Conservation (phyloP, 1,140 invertebrate genomes). For the Papilio aristodemus region DNA sequence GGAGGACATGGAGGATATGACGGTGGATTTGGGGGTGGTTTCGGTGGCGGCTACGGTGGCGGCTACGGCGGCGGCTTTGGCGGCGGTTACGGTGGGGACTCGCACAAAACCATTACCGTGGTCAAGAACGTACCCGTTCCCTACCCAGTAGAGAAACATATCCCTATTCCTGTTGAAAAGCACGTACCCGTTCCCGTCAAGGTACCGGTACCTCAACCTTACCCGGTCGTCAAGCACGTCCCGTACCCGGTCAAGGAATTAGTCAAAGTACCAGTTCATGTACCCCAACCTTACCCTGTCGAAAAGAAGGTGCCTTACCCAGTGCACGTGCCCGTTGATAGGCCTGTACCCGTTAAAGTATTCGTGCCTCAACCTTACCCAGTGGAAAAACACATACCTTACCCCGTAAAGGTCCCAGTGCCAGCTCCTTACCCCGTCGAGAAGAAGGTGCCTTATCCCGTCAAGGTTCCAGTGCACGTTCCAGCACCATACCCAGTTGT, state of each 20-base stretch:
- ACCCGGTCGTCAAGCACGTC: constrained; percentile 85
- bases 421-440: constrained; percentile 82
- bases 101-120: constrained; percentile 73
- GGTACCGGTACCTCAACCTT: constrained; percentile 83
- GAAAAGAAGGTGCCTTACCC: constrained; percentile 85
- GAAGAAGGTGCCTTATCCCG: constrained; percentile 83
- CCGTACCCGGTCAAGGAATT: constrained; percentile 85
- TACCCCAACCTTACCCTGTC: constrained; percentile 86
- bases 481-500: constrained; percentile 84
- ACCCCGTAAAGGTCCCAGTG: constrained; percentile 81
- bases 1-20: constrained; percentile 49
- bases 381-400: constrained; percentile 80
- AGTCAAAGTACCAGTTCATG: constrained; percentile 85
- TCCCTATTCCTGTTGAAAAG: constrained; percentile 83
- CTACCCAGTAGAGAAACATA: constrained; percentile 83
- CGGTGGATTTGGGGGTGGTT: constrained; percentile 50
- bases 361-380: constrained; percentile 85
- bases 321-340: constrained; percentile 86
- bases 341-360: constrained; percentile 84
- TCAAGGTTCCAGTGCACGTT: constrained; percentile 84
- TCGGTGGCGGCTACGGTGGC: constrained; percentile 46
- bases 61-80: constrained; percentile 60
- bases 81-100: constrained; percentile 69
- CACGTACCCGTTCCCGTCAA: constrained; percentile 74
- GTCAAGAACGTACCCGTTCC: constrained; percentile 84